Evolutionary conservation across 1,140 invertebrate species (phyloP), one percentile per base, ranked within the genome.

Genomic region (Coelopa frigida): DNA sequence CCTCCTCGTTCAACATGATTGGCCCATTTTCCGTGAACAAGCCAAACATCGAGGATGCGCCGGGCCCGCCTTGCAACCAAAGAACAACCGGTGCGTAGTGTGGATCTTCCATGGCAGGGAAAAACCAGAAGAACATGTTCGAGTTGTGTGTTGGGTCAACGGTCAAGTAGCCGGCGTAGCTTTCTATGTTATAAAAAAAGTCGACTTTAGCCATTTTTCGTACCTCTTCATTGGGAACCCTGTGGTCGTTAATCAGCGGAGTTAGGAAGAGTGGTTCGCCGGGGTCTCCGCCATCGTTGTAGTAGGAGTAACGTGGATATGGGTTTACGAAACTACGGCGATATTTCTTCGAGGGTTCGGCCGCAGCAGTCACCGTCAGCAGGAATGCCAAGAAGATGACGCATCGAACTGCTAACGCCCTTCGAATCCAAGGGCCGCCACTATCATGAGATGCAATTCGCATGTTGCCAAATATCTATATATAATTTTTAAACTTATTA

Each of bases 71-170:
- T 73, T 93, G 87, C 2, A 93, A 75, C 89, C 89, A 94, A 12
- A 93, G 63, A 12, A 91, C 70, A 49, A 91, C 77, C 1, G 88
- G 87, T 3, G 81, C 82, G 42, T 57, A 56, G 1, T 68, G 56
- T 1, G 67, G 51, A 23, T 69, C 59, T 7, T 68, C 58, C 37
- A 75, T 64, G 0, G 86, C 81, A 1, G 87, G 87, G 61, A 91
- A 92, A 56, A 87, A 92, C 89, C 89, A 92, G 67, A 91, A 91
- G 71, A 88, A 92, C 51, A 90, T 75, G 59, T 91, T 90, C 0
- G 87, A 87, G 54, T 87, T 82, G 59, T 75, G 84, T 31, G 76
- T 59, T 52, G 82, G 78, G 55, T 90, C 84, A 4, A 91, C 84
- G 1, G 84, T 87, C 7, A 88, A 68, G 54, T 78, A 87, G 2